Conservation (phyloP, 92 coral and sea anemone genomes). For the Pocillopora grandis region DNA sequence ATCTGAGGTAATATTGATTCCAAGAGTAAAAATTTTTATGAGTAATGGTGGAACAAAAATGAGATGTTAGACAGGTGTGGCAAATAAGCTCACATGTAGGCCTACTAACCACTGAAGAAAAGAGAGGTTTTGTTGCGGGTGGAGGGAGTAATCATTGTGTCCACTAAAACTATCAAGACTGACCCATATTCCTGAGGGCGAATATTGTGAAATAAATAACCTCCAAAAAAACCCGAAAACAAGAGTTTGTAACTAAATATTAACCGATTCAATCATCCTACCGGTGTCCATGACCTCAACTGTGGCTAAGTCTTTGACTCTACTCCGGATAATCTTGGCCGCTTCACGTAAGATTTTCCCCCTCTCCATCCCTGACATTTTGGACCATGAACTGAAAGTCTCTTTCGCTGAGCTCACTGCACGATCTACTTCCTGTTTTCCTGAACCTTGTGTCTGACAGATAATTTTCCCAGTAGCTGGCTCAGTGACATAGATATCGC, state of each 20-base stretch:
- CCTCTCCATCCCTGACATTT: slow-evolving; percentile 76
- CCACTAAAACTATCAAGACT: no score
- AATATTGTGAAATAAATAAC: no score
- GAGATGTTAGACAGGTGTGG: no score
- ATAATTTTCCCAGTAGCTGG: slow-evolving; percentile 86
- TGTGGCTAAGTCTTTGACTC: slow-evolving; percentile 74
- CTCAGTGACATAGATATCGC: slow-evolving; percentile 57
- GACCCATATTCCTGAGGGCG: no score
- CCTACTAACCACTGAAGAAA: no score
- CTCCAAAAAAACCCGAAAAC: no score
- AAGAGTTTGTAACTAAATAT: neutral
- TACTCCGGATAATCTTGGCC: slow-evolving; percentile 71
- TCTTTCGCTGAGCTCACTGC: slow-evolving; percentile 72
- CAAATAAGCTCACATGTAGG: no score
- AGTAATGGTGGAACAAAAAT: no score
- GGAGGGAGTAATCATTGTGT: no score
- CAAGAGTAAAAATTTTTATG: no score
- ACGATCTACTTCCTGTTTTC: slow-evolving; percentile 73
- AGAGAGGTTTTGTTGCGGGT: no score
- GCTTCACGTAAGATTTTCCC: slow-evolving; percentile 74
- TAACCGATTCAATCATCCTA: slow-evolving; percentile 5
- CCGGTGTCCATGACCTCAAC: slow-evolving; percentile 87
- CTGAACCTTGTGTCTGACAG: slow-evolving; percentile 84
- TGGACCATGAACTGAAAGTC: slow-evolving; percentile 84
- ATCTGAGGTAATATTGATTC: no score